Base-by-base conservation (phyloP, 2,797 vertebrate species). In the Balearica regulorum region DNA sequence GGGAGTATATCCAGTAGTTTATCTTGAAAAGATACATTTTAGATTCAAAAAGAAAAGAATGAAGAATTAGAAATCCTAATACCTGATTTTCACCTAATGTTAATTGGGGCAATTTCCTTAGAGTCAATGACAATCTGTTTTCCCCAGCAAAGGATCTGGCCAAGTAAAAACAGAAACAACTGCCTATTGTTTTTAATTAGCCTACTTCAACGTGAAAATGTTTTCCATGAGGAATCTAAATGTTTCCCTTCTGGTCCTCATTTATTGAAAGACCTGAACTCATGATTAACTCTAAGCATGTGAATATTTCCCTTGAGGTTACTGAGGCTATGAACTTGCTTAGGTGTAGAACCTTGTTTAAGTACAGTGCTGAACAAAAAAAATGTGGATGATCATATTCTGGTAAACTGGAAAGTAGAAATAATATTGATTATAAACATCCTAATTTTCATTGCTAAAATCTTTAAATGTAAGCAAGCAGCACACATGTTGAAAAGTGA, bases 401-500 rank as follows among this genome's bases (percentile, higher is more conserved):
- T 70, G 70, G 31, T 70, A n/a, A 87, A 62, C 10, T 25, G 58
- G 37, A 65, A 91, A 33, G 3, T 62, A 43, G 54, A 96, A 93
- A 33, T 48, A 0, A 55, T 65, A 39, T 31, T 41, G 3, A 49
- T 92, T 75, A 70, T 53, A 55, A 57, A 13, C 43, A 16, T 58
- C 53, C 9, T 39, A 37, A 25, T 75, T 71, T 68, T 41, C 15
- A 41, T 55, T 79, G 11, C 19, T 61, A 41, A 69, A 78, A n/a
- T 55, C 55, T 49, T 83, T 41, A 35, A 69, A 78, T 46, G 17
- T 31, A 64, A 73, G 58, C 7, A 64, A 72, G 64, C 53, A 48
- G 1, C 0, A 0, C 18, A n/a, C 17, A 44, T 3, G 8, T 22
- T 49, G 11, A 87, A 58, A 57, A 51, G 6, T 64, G 7, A 33